Evolutionary conservation across 2,113 vertebrate genomes (phyloP).

Genomic region (Oryzias curvinotus): DNA sequence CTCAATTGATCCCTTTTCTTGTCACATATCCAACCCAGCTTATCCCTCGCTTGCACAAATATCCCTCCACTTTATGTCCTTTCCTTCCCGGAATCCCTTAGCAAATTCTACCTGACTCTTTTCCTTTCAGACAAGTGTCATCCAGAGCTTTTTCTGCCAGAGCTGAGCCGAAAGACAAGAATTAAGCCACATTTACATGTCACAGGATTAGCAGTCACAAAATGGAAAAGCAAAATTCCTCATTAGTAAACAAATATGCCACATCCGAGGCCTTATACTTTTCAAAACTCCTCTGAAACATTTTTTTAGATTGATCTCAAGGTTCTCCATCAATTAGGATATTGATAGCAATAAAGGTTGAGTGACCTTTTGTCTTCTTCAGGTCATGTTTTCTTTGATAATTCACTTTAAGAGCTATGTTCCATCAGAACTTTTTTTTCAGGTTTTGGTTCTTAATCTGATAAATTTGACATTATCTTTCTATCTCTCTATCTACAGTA

Average conservation of each 20-base stretch:
- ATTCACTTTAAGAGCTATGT: no score
- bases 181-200: conserved; percentile 30
- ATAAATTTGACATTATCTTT: no score
- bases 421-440: no score
- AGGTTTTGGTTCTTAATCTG: no score
- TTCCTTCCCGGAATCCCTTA: conserved; percentile 39
- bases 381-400: no score
- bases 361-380: no score
- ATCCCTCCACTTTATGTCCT: conserved; percentile 38
- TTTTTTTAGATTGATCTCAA: background rate
- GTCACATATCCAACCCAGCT: conserved; percentile 66
- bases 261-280: background rate
- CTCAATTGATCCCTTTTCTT: conserved; percentile 62
- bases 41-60: conserved; percentile 56
- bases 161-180: conserved; percentile 13
- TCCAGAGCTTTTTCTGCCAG: conserved; percentile 38
- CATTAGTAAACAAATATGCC: conserved; percentile 32
- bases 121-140: conserved; percentile 32
- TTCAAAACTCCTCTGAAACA: background rate
- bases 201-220: conserved; percentile 41
- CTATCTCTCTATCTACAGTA: no score
- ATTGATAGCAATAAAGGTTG: no score
- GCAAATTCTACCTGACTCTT: conserved; percentile 53
- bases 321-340: no score
- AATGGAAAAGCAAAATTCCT: conserved; percentile 42